Conservation (phyloP, 2,888 invertebrate species). For the Meiosimyza decipiens region DNA sequence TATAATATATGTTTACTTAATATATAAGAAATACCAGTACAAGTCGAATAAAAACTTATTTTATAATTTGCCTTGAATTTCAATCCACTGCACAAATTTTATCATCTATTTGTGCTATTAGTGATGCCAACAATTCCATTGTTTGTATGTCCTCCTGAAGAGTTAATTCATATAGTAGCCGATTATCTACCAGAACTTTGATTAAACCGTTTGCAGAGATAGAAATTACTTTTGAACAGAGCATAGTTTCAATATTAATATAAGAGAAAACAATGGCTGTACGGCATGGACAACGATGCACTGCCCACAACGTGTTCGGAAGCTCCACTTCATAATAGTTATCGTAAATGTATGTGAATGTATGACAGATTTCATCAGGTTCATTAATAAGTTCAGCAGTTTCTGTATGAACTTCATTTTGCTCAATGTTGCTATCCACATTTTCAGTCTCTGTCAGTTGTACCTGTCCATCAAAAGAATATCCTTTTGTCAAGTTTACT, state of each 20-base stretch:
- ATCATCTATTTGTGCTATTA: slow-evolving; percentile 42
- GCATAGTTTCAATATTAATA: slow-evolving; percentile 44
- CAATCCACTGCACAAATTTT: slow-evolving; percentile 15
- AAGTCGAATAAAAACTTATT: no score
- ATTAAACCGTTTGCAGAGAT: slow-evolving; percentile 41
- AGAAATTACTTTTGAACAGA: slow-evolving; percentile 46
- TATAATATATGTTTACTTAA: slow-evolving; percentile 8
- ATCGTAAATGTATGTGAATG: slow-evolving; percentile 44
- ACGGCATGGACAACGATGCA: slow-evolving; percentile 51
- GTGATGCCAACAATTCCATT: slow-evolving; percentile 38
- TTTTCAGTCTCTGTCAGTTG: slow-evolving; percentile 1
- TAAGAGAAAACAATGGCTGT: slow-evolving; percentile 49
- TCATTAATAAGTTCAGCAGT: slow-evolving; percentile 13
- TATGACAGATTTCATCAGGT: neutral
- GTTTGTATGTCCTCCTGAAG: slow-evolving; percentile 37
- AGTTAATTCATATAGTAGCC: slow-evolving; percentile 39
- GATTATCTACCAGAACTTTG: slow-evolving; percentile 40
- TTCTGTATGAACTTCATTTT: slow-evolving; percentile 7
- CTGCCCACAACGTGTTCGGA: slow-evolving; percentile 54
- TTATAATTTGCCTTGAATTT: no score
- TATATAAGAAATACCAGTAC: neutral
- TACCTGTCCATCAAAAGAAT: neutral
- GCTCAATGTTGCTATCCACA: neutral
- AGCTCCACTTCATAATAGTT: slow-evolving; percentile 48
- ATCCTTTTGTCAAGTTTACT: neutral